phyloP scores from a whole-genome alignment of 30 jellyfish, hydroid and myxozoan species.

The Cassiopea xamachana region DNA sequence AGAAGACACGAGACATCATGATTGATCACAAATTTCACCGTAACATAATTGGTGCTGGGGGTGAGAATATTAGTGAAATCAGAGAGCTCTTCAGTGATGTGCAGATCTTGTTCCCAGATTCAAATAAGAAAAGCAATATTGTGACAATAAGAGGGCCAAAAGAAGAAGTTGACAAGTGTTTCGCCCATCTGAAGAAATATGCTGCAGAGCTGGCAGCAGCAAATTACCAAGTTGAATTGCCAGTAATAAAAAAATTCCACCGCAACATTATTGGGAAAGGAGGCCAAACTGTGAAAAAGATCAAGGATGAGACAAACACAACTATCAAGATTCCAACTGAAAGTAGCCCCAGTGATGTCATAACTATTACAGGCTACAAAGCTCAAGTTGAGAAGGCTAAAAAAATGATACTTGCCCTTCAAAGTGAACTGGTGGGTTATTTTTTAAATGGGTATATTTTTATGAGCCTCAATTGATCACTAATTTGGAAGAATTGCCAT shows the following conservation, averaged over 20 bases:
- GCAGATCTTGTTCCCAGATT: conserved; percentile 93
- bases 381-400: conserved; percentile 88
- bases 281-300: conserved; percentile 86
- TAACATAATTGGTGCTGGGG: conserved; percentile 92
- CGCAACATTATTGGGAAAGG: conserved; percentile 92
- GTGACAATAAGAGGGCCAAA: conserved; percentile 97
- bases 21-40: conserved; percentile 93
- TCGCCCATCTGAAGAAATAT: conserved; percentile 82
- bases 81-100: conserved; percentile 88
- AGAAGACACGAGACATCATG: conserved; percentile 90
- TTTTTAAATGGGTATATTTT: too few relatives aligned
- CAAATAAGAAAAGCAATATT: conserved; percentile 87
- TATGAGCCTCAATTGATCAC: too few relatives aligned
- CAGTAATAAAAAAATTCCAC: conserved; percentile 91
- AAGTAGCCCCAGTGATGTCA: conserved; percentile 89
- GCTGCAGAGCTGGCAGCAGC: conserved; percentile 91
- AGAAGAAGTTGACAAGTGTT: conserved; percentile 95
- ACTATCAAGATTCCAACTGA: conserved; percentile 87
- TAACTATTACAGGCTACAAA: conserved; percentile 87
- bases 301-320: conserved; percentile 92
- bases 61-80: conserved; percentile 85
- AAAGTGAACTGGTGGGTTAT: conserved; percentile 79
- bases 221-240: conserved; percentile 84
- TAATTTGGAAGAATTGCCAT: too few relatives aligned
- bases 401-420: conserved; percentile 85